Percentiles rank a stretch among this genome's conserved stretches.
Conservation (phyloP, 37 sponge, comb jelly and placozoan species). For the Haliclona indistincta region DNA sequence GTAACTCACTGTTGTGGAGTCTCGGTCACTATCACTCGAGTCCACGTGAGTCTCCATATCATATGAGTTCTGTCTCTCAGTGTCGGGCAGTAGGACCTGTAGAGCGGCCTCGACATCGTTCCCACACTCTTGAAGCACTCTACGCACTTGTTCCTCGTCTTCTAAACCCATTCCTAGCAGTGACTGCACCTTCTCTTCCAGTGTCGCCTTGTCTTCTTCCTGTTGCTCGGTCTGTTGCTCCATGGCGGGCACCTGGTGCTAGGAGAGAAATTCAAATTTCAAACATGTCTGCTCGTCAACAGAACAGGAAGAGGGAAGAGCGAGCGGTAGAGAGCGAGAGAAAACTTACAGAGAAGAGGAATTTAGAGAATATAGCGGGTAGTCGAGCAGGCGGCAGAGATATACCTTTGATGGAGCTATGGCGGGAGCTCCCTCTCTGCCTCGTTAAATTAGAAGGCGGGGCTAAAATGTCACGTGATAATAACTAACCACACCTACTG, state of each 20-base stretch:
- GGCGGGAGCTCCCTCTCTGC: background rate
- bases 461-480: too few relatives aligned
- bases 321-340: background rate
- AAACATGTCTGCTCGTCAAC: background rate
- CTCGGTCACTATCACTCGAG: constrained; percentile 45
- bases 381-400: background rate
- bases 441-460: background rate
- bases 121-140: constrained; percentile 25
- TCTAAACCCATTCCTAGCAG: background rate
- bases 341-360: background rate
- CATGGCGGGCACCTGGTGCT: too few relatives aligned
- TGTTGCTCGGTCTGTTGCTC: too few relatives aligned
- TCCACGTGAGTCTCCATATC: constrained; percentile 40
- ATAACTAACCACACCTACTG: too few relatives aligned
- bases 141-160: background rate
- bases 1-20: constrained; percentile 68
- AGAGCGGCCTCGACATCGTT: constrained; percentile 44
- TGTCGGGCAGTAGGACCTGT: constrained; percentile 45
- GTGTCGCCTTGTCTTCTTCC: background rate
- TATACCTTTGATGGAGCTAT: background rate
- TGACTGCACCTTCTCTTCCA: background rate
- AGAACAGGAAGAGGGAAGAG: background rate
- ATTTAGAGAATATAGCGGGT: background rate
- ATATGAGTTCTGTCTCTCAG: too few relatives aligned
- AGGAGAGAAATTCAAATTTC: too few relatives aligned